Evolutionary conservation across 2,888 invertebrate genomes (phyloP).

Genomic region (Strigamia transsilvanica): DNA sequence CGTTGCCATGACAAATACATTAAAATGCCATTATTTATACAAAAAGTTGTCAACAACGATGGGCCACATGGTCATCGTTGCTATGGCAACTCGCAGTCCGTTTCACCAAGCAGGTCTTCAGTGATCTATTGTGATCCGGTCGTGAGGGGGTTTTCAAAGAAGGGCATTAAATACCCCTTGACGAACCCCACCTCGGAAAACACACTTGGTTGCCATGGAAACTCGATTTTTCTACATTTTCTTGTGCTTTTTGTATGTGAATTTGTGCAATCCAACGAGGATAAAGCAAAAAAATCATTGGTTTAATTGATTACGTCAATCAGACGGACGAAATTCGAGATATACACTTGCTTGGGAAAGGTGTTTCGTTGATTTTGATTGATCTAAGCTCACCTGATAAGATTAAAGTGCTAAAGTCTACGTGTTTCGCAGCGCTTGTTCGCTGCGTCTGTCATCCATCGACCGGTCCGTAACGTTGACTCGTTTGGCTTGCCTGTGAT

Average conservation of each 20-base stretch:
- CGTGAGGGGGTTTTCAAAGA: conserved; percentile 31
- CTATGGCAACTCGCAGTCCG: neutral
- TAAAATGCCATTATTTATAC: too few species aligned
- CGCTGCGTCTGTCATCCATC: conserved; percentile 24
- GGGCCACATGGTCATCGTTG: neutral
- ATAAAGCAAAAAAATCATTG: too few species aligned
- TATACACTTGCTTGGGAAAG: neutral
- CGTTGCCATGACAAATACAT: neutral
- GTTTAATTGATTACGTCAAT: too few species aligned
- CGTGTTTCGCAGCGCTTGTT: neutral
- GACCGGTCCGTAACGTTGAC: conserved; percentile 17
- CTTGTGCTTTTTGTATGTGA: neutral
- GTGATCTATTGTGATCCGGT: conserved; percentile 30
- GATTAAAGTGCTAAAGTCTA: neutral
- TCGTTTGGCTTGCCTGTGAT: neutral
- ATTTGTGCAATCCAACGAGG: too few species aligned
- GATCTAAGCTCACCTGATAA: conserved; percentile 5
- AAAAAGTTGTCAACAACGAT: neutral
- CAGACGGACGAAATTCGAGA: too few species aligned
- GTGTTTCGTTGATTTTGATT: neutral
- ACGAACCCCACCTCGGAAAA: neutral
- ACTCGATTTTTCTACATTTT: neutral
- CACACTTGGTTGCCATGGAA: conserved; percentile 1
- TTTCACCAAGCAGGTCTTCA: neutral
- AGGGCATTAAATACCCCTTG: conserved; percentile 31